These are phyloP conservation scores for Microctonus brassicae DNA, from an alignment of 2,888 invertebrate genomes.

Conservation along the genomic window DNA sequence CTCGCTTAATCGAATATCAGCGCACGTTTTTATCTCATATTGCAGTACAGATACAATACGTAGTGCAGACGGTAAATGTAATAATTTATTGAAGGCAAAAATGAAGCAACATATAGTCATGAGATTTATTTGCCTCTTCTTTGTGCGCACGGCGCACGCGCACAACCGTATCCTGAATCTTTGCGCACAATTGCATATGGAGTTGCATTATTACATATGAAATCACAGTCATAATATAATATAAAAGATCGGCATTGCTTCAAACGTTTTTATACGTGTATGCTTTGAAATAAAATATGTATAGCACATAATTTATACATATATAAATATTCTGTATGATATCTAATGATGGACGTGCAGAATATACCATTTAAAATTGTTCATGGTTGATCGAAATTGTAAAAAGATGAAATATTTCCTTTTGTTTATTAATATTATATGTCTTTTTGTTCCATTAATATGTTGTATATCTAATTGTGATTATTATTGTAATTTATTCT, in stretches of 20 bases:
- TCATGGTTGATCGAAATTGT: too few relatives aligned
- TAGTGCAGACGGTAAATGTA: constrained; percentile 21
- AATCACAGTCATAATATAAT: not conserved
- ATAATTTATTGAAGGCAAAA: constrained; percentile 30
- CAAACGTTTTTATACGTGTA: too few relatives aligned
- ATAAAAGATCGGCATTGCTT: not conserved
- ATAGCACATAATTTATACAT: too few relatives aligned
- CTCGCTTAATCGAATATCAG: not conserved
- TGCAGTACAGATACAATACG: not conserved
- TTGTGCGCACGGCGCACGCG: constrained; percentile 1
- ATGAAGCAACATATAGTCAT: constrained; percentile 45
- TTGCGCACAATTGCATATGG: constrained; percentile 23
- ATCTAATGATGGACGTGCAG: too few relatives aligned
- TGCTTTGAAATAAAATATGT: too few relatives aligned
- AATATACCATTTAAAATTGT: too few relatives aligned
- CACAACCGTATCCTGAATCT: constrained; percentile 45
- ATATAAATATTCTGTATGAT: too few relatives aligned
- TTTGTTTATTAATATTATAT: too few relatives aligned
- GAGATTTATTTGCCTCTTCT: constrained; percentile 31
- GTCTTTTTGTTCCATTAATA: too few relatives aligned
- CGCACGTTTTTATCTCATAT: not conserved
- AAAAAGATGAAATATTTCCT: too few relatives aligned
- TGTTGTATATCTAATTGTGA: too few relatives aligned
- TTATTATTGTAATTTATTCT: too few relatives aligned
- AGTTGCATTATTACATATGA: constrained; percentile 14